These are phyloP conservation scores for Anoncus sp. DNA, from an alignment of 2,888 invertebrate species.

Conservation along the genomic window DNA sequence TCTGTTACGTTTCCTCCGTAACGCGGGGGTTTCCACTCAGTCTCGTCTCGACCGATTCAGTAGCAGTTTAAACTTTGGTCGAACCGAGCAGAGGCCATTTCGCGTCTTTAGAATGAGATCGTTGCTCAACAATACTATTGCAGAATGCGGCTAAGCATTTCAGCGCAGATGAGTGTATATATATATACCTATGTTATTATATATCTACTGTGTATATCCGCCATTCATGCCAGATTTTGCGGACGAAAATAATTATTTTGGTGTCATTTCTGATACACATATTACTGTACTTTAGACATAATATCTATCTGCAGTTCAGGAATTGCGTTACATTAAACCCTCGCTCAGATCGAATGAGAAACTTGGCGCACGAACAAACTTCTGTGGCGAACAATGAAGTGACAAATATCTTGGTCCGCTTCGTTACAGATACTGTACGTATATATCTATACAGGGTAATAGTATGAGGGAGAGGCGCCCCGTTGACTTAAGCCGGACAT, in stretches of 20 bases:
- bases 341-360: constrained; percentile 72
- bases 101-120: constrained; percentile 70
- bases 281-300: constrained; percentile 23
- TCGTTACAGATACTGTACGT: constrained; percentile 39
- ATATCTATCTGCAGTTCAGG: constrained; percentile 68
- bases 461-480: constrained; percentile 61
- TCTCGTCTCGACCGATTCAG: constrained; percentile 43
- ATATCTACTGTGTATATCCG: constrained; percentile 57
- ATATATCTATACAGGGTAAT: constrained; percentile 36
- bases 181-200: constrained; percentile 20
- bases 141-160: constrained; percentile 20
- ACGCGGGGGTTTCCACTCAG: constrained; percentile 20
- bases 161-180: background rate
- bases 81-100: constrained; percentile 49
- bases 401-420: constrained; percentile 79
- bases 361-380: constrained; percentile 61
- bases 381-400: constrained; percentile 79
- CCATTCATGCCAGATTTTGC: constrained; percentile 55
- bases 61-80: constrained; percentile 55
- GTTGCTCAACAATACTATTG: constrained; percentile 67
- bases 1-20: constrained; percentile 28
- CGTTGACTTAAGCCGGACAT: constrained; percentile 78
- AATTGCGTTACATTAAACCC: constrained; percentile 82
- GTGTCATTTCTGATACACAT: constrained; percentile 27
- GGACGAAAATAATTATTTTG: constrained; percentile 53